Evolutionary conservation across 2,797 vertebrate genomes (phyloP).

Genomic region (Basileuterus tristriatus): DNA sequence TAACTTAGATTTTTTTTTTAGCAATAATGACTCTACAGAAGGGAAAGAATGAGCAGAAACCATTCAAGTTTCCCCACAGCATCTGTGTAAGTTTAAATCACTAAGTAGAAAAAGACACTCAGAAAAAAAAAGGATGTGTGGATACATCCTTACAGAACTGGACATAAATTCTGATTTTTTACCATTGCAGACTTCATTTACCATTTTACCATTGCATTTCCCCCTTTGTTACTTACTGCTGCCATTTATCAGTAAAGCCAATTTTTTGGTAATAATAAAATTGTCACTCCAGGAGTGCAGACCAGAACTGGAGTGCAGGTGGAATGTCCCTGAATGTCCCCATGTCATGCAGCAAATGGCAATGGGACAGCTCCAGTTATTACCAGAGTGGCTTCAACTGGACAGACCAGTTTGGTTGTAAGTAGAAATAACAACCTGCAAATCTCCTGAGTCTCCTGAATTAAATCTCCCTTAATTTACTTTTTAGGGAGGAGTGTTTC

Average conservation of each 20-base stretch:
- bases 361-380: background rate
- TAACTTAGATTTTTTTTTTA: background rate
- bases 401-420: background rate
- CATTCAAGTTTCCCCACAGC: background rate
- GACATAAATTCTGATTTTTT: background rate
- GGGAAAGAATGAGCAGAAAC: background rate
- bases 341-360: background rate
- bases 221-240: background rate
- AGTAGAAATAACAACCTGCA: background rate
- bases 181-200: background rate
- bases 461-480: background rate
- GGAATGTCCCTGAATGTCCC: background rate
- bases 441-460: background rate
- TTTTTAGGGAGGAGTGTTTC: background rate
- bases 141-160: background rate
- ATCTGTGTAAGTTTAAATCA: background rate
- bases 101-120: background rate
- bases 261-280: background rate
- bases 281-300: background rate
- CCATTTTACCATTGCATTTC: background rate
- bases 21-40: background rate
- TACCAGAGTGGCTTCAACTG: background rate
- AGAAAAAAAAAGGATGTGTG: background rate
- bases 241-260: background rate
- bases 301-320: background rate